phyloP scores from a whole-genome alignment of 2,113 vertebrate species.

The Elephantulus edwardii region DNA sequence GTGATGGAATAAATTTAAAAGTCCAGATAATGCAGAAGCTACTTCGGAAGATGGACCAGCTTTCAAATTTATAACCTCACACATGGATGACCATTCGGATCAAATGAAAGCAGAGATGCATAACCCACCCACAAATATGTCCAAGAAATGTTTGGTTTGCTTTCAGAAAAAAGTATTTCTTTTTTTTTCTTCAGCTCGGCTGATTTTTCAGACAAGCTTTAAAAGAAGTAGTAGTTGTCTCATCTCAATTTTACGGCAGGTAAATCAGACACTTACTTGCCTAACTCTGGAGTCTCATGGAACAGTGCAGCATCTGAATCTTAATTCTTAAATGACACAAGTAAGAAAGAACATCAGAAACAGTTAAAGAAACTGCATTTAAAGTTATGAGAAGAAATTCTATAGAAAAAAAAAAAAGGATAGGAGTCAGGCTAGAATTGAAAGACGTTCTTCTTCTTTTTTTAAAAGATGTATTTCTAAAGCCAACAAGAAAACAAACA shows the following conservation, averaged over 20 bases:
- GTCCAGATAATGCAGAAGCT: constrained; percentile 44
- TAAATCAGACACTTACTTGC: neutral
- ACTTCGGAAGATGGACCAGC: neutral
- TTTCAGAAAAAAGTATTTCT: constrained; percentile 43
- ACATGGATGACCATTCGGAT: constrained; percentile 17
- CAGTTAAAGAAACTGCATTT: neutral
- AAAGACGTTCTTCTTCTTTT: neutral
- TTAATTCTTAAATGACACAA: constrained; percentile 17
- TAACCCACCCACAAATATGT: constrained; percentile 46
- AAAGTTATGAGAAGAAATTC: neutral
- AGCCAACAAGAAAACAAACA: no score
- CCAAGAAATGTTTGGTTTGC: constrained; percentile 46
- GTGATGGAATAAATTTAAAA: constrained; percentile 43
- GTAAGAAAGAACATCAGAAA: neutral
- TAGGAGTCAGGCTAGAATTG: neutral
- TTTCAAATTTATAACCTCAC: constrained; percentile 58
- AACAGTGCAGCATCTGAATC: neutral
- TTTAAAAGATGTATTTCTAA: no score
- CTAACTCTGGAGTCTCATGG: neutral
- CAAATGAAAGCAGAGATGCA: constrained; percentile 47
- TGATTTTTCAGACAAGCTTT: constrained; percentile 27
- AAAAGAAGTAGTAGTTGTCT: constrained; percentile 20
- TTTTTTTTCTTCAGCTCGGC: neutral
- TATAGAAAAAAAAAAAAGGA: neutral
- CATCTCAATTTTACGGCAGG: constrained; percentile 1